A percentile compares a stretch with the other conserved stretches of the same genome.
Conservation (phyloP, 2,888 invertebrate species). For the Drosophila diplacantha region DNA sequence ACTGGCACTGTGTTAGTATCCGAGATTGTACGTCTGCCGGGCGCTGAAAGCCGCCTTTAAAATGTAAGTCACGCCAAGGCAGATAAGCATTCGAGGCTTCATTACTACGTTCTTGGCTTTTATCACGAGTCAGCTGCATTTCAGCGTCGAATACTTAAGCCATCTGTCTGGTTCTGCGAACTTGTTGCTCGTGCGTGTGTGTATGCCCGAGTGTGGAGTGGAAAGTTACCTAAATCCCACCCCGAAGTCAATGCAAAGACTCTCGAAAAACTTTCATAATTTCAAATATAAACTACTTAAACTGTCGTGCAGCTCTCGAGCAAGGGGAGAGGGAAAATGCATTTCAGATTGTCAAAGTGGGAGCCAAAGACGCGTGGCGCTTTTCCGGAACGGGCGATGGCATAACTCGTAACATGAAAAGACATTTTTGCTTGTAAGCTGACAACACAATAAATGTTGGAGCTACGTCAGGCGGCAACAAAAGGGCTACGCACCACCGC, state of each 20-base stretch:
- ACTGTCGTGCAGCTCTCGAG: conserved; percentile 48
- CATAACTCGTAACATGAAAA: conserved; percentile 15
- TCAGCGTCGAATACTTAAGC: conserved; percentile 51
- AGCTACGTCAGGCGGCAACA: conserved; percentile 24
- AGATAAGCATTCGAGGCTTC: conserved; percentile 66
- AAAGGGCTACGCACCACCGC: conserved; percentile 23
- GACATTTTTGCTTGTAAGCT: conserved; percentile 24
- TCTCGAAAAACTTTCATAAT: conserved; percentile 59
- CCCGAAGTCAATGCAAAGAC: conserved; percentile 39
- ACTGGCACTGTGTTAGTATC: conserved; percentile 1
- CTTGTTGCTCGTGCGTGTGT: conserved; percentile 53
- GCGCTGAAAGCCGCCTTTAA: conserved; percentile 63
- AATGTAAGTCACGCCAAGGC: conserved; percentile 62
- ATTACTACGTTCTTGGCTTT: conserved; percentile 54
- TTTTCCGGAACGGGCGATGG: conserved; percentile 9
- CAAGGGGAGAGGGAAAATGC: conserved; percentile 13
- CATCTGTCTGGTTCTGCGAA: conserved; percentile 28
- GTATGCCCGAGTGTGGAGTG: conserved; percentile 11
- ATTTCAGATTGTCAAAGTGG: conserved; percentile 31
- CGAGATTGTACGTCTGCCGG: conserved; percentile 4
- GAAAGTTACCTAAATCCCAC: conserved; percentile 31
- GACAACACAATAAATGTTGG: conserved; percentile 35
- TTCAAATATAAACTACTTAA: conserved; percentile 65
- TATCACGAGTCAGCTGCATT: conserved; percentile 53
- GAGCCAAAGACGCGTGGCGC: conserved; percentile 16